Evolutionary conservation across 2,888 invertebrate genomes (phyloP).

Genomic region (Melinopterus prodromus): DNA sequence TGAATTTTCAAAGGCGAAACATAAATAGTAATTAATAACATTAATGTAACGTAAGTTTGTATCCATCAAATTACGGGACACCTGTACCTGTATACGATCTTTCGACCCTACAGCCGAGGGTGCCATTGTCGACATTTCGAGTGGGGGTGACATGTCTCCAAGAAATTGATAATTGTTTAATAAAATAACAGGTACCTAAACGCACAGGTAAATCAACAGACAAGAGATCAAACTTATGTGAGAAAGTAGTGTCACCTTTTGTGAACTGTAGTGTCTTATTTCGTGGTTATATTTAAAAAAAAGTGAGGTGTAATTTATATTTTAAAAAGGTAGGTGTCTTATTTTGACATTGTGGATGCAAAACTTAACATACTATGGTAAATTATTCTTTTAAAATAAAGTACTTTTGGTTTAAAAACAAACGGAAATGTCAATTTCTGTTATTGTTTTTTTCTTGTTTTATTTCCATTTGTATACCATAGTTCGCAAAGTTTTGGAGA

Average conservation of each 20-base stretch:
- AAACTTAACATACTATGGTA: no score
- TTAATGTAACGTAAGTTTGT: no score
- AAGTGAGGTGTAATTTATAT: neutral
- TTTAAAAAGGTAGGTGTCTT: neutral
- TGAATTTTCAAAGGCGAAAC: no score
- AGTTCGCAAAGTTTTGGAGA: neutral
- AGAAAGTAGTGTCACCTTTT: neutral
- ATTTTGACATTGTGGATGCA: no score
- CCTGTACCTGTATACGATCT: no score
- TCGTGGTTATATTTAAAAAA: neutral
- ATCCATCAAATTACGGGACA: no score
- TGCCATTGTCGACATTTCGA: neutral
- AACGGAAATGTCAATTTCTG: neutral
- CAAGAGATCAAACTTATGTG: neutral
- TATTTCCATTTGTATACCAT: neutral
- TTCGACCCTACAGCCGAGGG: neutral
- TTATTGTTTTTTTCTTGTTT: neutral
- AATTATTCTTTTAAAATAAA: no score
- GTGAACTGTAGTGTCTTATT: neutral
- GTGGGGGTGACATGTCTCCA: neutral
- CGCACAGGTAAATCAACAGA: neutral
- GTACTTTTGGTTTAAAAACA: neutral
- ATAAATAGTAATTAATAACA: no score
- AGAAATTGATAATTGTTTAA: neutral
- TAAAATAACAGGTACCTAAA: neutral